phyloP scores from a whole-genome alignment of 1,140 invertebrate species.

The Pygmarrhopalites habei region DNA sequence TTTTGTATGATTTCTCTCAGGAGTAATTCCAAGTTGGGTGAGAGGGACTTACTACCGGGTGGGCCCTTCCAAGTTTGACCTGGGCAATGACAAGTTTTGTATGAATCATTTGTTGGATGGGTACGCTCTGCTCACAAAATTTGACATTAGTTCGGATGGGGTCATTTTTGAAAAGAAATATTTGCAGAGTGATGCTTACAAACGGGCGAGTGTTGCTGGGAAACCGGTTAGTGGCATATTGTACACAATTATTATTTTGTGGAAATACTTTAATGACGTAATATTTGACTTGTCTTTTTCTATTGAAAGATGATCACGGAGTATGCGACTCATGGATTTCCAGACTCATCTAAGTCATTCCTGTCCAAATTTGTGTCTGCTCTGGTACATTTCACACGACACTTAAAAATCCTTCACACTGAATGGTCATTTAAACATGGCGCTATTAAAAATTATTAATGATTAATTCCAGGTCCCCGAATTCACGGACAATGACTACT shows the following conservation, averaged over 20 bases:
- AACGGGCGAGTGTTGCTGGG: conserved; percentile 41
- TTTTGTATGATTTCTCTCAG: not conserved
- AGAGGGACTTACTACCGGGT: conserved; percentile 12
- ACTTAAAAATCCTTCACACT: not conserved
- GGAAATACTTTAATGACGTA: too few relatives aligned
- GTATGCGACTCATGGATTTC: conserved; percentile 45
- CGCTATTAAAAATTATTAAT: not conserved
- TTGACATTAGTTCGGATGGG: conserved; percentile 41
- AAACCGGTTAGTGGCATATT: too few relatives aligned
- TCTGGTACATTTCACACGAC: not conserved
- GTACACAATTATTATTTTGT: too few relatives aligned
- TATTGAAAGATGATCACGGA: conserved; percentile 46
- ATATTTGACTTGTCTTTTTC: too few relatives aligned
- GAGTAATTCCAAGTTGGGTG: conserved; percentile 16
- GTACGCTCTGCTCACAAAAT: conserved; percentile 42
- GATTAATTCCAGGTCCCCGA: conserved; percentile 8
- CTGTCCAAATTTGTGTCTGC: conserved; percentile 41
- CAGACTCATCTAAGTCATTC: conserved; percentile 46
- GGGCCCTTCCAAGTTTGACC: conserved; percentile 27
- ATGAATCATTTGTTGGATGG: conserved; percentile 39
- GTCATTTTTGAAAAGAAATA: conserved; percentile 39
- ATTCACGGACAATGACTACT: conserved; percentile 25
- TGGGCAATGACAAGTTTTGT: conserved; percentile 23
- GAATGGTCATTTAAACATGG: not conserved
- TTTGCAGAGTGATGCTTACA: conserved; percentile 38